phyloP scores from a whole-genome alignment of 2,113 vertebrate species.

The Alethe diademata region DNA sequence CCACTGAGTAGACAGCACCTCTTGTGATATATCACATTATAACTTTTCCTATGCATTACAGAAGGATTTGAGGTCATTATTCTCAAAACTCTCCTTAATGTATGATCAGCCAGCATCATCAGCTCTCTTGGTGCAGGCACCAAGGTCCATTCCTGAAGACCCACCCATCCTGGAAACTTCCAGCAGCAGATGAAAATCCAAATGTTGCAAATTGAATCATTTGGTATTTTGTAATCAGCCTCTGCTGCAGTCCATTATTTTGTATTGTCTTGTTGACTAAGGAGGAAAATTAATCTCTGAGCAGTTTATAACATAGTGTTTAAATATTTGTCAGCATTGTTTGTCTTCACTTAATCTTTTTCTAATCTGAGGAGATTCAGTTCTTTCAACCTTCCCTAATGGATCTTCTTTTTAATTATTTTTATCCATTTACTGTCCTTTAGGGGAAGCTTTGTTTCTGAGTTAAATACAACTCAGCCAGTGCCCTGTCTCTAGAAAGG shows the following conservation, averaged over 20 bases:
- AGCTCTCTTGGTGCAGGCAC: neutral
- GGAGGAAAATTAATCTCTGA: slow-evolving; percentile 21
- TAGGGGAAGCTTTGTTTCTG: neutral
- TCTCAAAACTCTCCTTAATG: neutral
- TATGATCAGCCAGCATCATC: neutral
- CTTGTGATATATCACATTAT: neutral
- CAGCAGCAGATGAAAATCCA: slow-evolving; percentile 16
- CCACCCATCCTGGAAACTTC: neutral
- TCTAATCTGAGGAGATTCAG: neutral
- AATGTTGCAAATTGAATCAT: neutral
- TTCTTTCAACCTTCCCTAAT: neutral
- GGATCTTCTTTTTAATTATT: slow-evolving; percentile 27
- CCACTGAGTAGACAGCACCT: neutral
- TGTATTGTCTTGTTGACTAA: slow-evolving; percentile 1
- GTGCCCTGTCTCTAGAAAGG: neutral
- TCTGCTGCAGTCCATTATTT: neutral
- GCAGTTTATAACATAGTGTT: neutral
- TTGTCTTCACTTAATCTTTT: slow-evolving; percentile 5
- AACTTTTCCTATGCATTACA: neutral
- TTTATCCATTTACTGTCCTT: slow-evolving; percentile 7
- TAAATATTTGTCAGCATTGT: slow-evolving; percentile 25
- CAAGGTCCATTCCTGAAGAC: neutral
- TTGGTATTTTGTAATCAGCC: neutral
- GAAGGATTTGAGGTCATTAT: neutral
- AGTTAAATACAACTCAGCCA: neutral